These are phyloP conservation scores for Drosophila mojavensis DNA, from an alignment of 1,140 invertebrate genomes.

Conservation along the genomic window DNA sequence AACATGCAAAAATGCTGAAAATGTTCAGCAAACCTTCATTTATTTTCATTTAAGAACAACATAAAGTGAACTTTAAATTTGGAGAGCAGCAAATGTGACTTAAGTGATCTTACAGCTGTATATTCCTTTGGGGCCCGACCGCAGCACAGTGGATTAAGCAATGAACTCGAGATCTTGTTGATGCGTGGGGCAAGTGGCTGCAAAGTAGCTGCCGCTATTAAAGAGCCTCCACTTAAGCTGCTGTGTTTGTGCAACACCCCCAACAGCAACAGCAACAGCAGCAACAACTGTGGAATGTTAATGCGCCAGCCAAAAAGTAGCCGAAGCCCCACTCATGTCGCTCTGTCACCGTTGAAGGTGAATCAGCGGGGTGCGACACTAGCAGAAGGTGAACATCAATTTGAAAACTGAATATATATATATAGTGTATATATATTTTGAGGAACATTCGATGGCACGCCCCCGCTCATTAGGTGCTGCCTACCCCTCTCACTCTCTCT, in stretches of 20 bases:
- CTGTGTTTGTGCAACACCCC: conserved; percentile 64
- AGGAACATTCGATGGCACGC: conserved; percentile 65
- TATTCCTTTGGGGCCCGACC: conserved; percentile 30
- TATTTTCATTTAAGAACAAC: conserved; percentile 52
- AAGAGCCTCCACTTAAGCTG: conserved; percentile 47
- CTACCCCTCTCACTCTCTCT: neutral
- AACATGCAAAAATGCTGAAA: conserved; percentile 32
- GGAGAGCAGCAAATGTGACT: conserved; percentile 4
- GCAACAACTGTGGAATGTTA: conserved; percentile 65
- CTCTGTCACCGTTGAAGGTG: conserved; percentile 28
- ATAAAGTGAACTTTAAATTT: conserved; percentile 7
- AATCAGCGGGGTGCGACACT: neutral
- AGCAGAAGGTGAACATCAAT: conserved; percentile 77
- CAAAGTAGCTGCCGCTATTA: conserved; percentile 43
- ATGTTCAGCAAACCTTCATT: conserved; percentile 45
- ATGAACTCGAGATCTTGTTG: conserved; percentile 8
- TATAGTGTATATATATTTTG: neutral
- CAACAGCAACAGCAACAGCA: conserved; percentile 31
- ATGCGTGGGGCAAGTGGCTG: conserved; percentile 6
- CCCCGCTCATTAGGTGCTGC: conserved; percentile 56
- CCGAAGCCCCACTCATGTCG: conserved; percentile 34
- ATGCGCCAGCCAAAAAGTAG: conserved; percentile 62
- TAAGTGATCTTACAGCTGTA: conserved; percentile 30
- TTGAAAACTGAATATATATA: conserved; percentile 48
- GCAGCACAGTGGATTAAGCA: conserved; percentile 42